These are phyloP conservation scores for Ametastegia equiseti DNA, from an alignment of 2,888 invertebrate genomes.

Conservation along the genomic window DNA sequence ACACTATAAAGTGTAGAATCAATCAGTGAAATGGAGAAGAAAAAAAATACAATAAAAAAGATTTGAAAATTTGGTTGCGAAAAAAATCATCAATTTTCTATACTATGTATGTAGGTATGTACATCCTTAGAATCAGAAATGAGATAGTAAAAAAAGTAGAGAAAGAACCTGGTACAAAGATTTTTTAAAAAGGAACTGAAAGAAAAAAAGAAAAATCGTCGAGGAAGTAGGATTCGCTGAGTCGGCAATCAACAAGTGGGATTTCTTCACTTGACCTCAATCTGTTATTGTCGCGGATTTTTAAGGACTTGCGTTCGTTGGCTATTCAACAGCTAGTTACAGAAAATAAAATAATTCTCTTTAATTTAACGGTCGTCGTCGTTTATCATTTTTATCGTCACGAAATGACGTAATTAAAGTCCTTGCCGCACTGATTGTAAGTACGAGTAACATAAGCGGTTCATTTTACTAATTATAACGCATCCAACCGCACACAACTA, in stretches of 20 bases:
- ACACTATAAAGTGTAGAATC: background rate
- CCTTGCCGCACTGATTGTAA: too few species aligned
- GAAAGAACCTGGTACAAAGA: background rate
- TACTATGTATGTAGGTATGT: background rate
- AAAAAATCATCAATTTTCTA: background rate
- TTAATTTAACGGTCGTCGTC: background rate
- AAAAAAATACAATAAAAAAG: too few species aligned
- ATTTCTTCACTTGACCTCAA: conserved; percentile 37
- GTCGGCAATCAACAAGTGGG: conserved; percentile 28
- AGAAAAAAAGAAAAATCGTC: background rate
- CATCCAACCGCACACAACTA: too few species aligned
- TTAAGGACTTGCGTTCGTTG: background rate
- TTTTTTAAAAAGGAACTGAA: too few species aligned
- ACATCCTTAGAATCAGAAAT: background rate
- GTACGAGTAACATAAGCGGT: too few species aligned
- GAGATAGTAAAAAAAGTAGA: background rate
- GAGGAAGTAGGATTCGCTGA: conserved; percentile 4
- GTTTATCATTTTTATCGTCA: background rate
- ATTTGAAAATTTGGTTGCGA: background rate
- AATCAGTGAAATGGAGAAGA: background rate
- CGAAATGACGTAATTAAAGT: background rate
- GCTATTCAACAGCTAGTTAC: background rate
- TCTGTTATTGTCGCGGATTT: conserved; percentile 15
- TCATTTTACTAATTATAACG: too few species aligned
- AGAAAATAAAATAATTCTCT: background rate